phyloP scores from a whole-genome alignment of 37 sponge, comb jelly and placozoan genomes.

The Beroe forskalii region DNA sequence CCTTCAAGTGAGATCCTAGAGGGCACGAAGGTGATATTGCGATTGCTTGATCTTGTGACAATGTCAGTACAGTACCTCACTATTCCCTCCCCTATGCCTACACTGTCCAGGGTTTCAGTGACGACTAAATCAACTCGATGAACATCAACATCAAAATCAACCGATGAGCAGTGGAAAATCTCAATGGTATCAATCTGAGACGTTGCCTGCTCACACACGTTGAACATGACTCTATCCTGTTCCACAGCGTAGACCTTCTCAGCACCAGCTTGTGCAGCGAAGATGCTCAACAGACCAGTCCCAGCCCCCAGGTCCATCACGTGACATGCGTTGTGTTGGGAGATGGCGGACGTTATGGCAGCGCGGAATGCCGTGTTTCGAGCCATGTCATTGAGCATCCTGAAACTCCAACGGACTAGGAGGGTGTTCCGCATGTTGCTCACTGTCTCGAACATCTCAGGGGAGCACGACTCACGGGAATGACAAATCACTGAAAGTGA shows the following conservation, averaged over 20 bases:
- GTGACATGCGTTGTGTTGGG: background rate
- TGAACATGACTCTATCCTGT: background rate
- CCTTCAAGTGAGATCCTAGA: background rate
- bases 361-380: constrained; percentile 1
- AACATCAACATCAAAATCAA: background rate
- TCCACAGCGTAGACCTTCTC: background rate
- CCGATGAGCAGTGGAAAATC: background rate
- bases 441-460: constrained; percentile 26
- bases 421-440: constrained; percentile 38
- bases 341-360: background rate
- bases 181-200: background rate
- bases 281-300: constrained; percentile 18
- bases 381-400: constrained; percentile 37
- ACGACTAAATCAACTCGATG: constrained; percentile 32
- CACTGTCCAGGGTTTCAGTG: constrained; percentile 37
- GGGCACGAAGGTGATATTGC: background rate
- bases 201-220: background rate
- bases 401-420: constrained; percentile 36
- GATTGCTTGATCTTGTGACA: background rate
- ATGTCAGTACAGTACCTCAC: background rate
- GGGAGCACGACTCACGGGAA: background rate
- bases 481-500: constrained; percentile 4
- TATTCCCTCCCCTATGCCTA: constrained; percentile 52
- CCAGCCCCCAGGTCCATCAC: constrained; percentile 51
- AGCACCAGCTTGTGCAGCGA: constrained; percentile 44